These are phyloP conservation scores for Onthophagus sagittarius DNA, from an alignment of 2,888 invertebrate genomes.

Conservation along the genomic window DNA sequence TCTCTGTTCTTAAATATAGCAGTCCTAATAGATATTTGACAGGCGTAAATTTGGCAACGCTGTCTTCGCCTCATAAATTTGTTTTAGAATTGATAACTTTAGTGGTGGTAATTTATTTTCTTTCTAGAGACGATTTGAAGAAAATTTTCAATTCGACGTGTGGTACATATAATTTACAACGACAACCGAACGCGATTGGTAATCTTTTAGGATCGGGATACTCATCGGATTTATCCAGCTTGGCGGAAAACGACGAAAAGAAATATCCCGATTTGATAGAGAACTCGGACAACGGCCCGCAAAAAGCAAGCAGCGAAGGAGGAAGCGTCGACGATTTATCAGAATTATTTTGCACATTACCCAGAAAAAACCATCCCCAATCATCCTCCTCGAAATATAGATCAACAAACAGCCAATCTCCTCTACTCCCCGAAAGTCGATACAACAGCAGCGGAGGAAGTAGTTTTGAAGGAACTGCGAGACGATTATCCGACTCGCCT, in stretches of 20 bases:
- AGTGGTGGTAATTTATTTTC: slow-evolving; percentile 33
- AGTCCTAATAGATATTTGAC: neutral
- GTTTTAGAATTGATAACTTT: slow-evolving; percentile 22
- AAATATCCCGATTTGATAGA: slow-evolving; percentile 46
- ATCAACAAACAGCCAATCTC: slow-evolving; percentile 68
- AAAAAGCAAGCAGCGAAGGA: slow-evolving; percentile 43
- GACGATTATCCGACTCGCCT: slow-evolving; percentile 51
- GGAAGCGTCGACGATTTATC: slow-evolving; percentile 45
- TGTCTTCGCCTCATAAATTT: neutral
- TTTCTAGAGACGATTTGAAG: slow-evolving; percentile 50
- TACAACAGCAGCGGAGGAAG: slow-evolving; percentile 70
- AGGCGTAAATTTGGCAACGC: neutral
- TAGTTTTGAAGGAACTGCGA: slow-evolving; percentile 49
- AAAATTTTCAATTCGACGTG: slow-evolving; percentile 45
- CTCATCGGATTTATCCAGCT: slow-evolving; percentile 37
- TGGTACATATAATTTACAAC: slow-evolving; percentile 45
- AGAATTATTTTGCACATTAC: slow-evolving; percentile 64
- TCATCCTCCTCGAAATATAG: slow-evolving; percentile 42
- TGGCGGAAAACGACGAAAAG: slow-evolving; percentile 35
- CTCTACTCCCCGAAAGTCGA: slow-evolving; percentile 65
- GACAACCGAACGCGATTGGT: slow-evolving; percentile 7
- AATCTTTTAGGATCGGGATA: slow-evolving; percentile 32
- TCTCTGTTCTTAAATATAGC: no score
- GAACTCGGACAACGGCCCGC: slow-evolving; percentile 30
- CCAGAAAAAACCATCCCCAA: slow-evolving; percentile 45